These are phyloP conservation scores for Yponomeuta sedellus DNA, from an alignment of 2,888 invertebrate genomes.

Conservation along the genomic window DNA sequence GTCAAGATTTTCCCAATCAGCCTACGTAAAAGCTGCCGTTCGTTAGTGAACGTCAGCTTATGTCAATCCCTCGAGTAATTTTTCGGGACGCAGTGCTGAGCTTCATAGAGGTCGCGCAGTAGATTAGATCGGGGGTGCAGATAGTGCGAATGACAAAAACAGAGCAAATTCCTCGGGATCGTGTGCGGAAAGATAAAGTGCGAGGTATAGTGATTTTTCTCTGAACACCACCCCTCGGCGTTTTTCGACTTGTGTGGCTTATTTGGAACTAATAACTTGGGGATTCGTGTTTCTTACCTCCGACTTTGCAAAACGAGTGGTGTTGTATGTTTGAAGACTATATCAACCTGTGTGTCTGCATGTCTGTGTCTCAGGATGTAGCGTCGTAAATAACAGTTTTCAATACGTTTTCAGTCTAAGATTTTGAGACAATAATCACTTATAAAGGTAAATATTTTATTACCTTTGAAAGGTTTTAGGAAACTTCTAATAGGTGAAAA, in stretches of 20 bases:
- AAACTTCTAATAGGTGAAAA: too few species aligned
- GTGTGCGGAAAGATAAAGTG: conserved; percentile 36
- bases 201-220: conserved; percentile 33
- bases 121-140: conserved; percentile 29
- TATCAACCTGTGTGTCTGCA: too few species aligned
- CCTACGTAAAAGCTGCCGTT: background rate
- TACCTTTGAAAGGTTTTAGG: too few species aligned
- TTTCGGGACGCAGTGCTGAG: conserved; percentile 1
- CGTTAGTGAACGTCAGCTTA: background rate
- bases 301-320: too few species aligned
- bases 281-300: background rate
- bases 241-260: conserved; percentile 3
- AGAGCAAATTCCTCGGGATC: conserved; percentile 35
- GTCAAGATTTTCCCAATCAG: background rate
- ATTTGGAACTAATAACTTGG: background rate
- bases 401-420: too few species aligned
- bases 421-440: too few species aligned
- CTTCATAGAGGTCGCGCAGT: conserved; percentile 30
- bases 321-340: too few species aligned
- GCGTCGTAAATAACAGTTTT: too few species aligned
- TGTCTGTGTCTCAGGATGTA: too few species aligned
- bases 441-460: too few species aligned
- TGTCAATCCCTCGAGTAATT: background rate
- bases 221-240: conserved; percentile 27
- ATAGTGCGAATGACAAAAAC: conserved; percentile 37